phyloP scores from a whole-genome alignment of 2,113 vertebrate genomes.

The Nicator chloris region DNA sequence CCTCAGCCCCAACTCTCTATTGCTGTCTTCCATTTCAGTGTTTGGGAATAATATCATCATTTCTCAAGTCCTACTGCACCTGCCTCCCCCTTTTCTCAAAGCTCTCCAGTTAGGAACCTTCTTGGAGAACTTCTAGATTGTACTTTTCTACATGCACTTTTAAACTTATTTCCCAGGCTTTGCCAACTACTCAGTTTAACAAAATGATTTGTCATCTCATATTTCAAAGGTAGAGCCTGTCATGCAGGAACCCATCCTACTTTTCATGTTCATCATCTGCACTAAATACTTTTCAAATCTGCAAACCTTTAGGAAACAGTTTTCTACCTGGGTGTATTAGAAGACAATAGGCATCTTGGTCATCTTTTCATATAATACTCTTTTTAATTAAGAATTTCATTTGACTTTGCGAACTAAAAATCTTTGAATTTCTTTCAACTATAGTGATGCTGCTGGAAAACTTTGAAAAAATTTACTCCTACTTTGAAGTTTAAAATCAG shows the following conservation, averaged over 20 bases:
- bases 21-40: background rate
- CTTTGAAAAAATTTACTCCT: background rate
- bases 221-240: background rate
- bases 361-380: background rate
- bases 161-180: background rate
- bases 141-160: background rate
- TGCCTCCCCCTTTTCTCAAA: background rate
- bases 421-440: background rate
- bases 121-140: background rate
- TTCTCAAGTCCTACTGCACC: background rate
- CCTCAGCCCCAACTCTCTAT: background rate
- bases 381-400: background rate
- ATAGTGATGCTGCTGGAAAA: background rate
- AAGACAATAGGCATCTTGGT: background rate
- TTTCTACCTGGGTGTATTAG: background rate
- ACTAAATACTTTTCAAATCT: background rate
- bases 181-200: background rate
- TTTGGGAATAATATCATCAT: background rate
- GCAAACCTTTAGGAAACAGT: background rate
- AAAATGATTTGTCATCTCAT: background rate
- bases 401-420: background rate
- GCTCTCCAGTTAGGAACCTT: background rate
- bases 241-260: background rate
- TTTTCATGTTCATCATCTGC: background rate
- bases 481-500: background rate